A percentile compares a stretch with the other conserved stretches of the same genome.
phyloP scores from a whole-genome alignment of 2,113 vertebrate genomes.

The Brienomyrus brachyistius region DNA sequence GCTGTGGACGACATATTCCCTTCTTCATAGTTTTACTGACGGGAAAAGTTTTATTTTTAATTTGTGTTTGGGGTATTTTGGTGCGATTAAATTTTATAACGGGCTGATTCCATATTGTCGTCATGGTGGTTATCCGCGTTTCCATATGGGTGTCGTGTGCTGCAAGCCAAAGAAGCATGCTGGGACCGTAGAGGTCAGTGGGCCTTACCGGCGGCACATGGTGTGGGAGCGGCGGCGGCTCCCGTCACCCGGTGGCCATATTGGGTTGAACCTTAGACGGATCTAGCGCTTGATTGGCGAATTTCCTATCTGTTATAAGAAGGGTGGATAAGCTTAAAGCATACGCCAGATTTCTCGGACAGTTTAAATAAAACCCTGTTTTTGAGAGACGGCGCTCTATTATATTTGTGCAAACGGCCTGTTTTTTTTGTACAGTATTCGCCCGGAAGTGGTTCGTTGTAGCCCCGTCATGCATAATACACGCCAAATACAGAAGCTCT shows the following conservation, averaged over 20 bases:
- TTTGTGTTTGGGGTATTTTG: not conserved
- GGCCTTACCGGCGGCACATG: not conserved
- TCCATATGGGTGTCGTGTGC: not conserved
- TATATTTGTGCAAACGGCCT: not conserved
- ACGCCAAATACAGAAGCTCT: not conserved
- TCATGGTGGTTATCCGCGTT: not conserved
- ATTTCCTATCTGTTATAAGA: not conserved
- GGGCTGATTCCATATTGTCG: not conserved
- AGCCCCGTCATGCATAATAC: not conserved
- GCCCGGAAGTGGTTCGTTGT: not conserved
- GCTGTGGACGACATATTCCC: not conserved
- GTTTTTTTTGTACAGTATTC: not conserved
- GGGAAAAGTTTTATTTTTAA: not conserved
- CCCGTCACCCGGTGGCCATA: slow-evolving; percentile 3
- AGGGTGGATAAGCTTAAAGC: not conserved
- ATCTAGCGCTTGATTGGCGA: not conserved
- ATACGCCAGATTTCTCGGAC: not conserved
- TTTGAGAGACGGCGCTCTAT: not conserved
- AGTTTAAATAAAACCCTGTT: not conserved
- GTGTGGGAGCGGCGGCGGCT: not conserved
- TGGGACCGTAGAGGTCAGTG: not conserved
- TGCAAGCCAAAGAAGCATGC: not conserved
- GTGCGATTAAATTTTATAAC: not conserved
- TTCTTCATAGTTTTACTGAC: not conserved
- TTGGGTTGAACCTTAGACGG: not conserved